phyloP scores from a whole-genome alignment of 2,888 invertebrate genomes.

The Ormyrus thymus region DNA sequence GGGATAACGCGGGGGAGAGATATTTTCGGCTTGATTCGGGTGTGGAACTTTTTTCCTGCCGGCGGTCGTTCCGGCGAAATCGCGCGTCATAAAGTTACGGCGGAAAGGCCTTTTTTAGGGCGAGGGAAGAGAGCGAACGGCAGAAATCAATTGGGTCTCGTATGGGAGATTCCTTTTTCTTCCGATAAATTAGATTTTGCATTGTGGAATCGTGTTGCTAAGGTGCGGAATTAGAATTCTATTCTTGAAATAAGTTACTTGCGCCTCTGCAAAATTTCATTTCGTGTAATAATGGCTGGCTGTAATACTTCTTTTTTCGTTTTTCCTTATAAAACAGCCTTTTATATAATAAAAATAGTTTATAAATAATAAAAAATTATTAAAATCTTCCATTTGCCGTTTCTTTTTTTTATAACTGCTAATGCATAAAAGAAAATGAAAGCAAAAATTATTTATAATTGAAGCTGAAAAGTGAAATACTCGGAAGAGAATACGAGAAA shows the following conservation, averaged over 20 bases:
- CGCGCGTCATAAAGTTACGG: neutral
- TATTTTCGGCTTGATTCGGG: neutral
- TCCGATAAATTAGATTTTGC: neutral
- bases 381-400: too few relatives aligned
- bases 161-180: neutral
- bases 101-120: neutral
- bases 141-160: neutral
- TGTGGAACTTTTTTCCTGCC: neutral
- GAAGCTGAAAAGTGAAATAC: too few relatives aligned
- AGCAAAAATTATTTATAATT: too few relatives aligned
- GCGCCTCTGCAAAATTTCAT: neutral
- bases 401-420: too few relatives aligned
- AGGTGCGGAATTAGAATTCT: neutral
- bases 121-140: neutral
- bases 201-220: neutral
- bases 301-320: neutral
- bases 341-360: too few relatives aligned
- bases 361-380: too few relatives aligned
- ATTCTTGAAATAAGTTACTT: neutral
- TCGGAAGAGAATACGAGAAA: too few relatives aligned
- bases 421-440: too few relatives aligned
- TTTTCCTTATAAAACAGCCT: too few relatives aligned
- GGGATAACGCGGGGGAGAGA: neutral
- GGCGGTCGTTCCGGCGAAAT: neutral
- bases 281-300: too few relatives aligned